Evolutionary conservation across 1,140 invertebrate genomes (phyloP), one percentile per base, ranked within the genome.

Genomic region (Danaus plexippus): DNA sequence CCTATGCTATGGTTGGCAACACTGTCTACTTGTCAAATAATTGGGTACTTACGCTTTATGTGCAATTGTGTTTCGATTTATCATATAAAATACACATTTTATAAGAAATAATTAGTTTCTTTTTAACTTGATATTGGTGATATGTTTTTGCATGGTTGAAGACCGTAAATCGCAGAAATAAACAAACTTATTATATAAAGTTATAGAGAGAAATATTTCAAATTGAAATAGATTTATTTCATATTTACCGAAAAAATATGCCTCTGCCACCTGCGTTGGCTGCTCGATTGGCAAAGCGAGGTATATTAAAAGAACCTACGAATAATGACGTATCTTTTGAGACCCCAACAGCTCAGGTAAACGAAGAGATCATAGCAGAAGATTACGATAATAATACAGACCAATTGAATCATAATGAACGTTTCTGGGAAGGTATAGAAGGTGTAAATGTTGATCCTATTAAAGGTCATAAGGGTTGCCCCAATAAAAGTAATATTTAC

Each of bases 401-500:
- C 47, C 62, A 84, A 59, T 58, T 63, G 61, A 77, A 63, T 69
- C 79, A 76, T 63, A 81, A 64, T 57, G 74, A 79, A 69, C 61
- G 77, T 41, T 80, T 86, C 63, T 90, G 89, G 88, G 80, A 78
- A 73, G 79, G 77, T 47, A 88, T 88, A 57, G 87, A 89, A 63
- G 87, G 85, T 18, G 85, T 89, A 9, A 89, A 88, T 49, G 88
- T 88, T n/a, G 89, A 90, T 49, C 89, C 90, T 13, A 90, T 88
- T 22, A 89, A 89, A 67, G 89, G 89, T 40, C 92, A 92, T 65
- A 90, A 90, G 67, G 93, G 94, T 5, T 99, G 98, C 84, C 98
- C 98, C 2, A 99, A 99, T 77, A 98, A 97, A 85, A 94, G 91
- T 68, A 99, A 99, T 78, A 94, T 96, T 57, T 97, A 94, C 82